phyloP scores from a whole-genome alignment of 92 coral and sea anemone species.

The Umimayanthus chanpuru region DNA sequence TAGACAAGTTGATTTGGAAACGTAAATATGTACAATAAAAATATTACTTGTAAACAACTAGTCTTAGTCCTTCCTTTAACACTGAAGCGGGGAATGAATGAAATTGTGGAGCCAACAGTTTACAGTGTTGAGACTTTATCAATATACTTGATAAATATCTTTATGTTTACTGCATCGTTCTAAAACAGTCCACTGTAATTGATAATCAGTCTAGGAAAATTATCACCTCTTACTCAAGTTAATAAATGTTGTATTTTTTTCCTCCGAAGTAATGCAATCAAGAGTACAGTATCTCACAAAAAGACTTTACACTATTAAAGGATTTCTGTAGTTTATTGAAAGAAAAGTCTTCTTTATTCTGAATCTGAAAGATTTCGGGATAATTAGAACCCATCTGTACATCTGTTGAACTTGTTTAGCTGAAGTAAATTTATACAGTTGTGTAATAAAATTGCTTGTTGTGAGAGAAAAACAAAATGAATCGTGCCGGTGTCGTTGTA shows the following conservation, averaged over 20 bases:
- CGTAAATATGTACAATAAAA: not conserved
- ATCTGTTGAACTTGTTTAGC: not conserved
- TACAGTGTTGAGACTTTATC: not conserved
- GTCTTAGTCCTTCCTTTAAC: not conserved
- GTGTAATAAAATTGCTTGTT: too few species aligned
- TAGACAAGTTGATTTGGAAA: not conserved
- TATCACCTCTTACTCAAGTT: not conserved
- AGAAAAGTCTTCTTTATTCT: not conserved
- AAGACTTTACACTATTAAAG: not conserved
- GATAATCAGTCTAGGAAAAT: not conserved
- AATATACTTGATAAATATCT: not conserved
- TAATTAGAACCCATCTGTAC: not conserved
- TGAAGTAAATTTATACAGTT: too few species aligned
- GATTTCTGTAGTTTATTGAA: too few species aligned
- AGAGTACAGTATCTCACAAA: not conserved
- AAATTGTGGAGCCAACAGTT: not conserved
- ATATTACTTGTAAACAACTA: not conserved
- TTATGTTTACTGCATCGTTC: not conserved
- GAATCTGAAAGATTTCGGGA: not conserved
- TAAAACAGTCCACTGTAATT: not conserved
- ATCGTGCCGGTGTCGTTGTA: not conserved
- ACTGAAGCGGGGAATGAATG: not conserved
- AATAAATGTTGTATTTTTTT: not conserved
- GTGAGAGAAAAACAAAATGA: not conserved
- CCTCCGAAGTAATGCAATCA: not conserved